phyloP scores from a whole-genome alignment of 2,888 invertebrate genomes.

The Melieria crassipennis region DNA sequence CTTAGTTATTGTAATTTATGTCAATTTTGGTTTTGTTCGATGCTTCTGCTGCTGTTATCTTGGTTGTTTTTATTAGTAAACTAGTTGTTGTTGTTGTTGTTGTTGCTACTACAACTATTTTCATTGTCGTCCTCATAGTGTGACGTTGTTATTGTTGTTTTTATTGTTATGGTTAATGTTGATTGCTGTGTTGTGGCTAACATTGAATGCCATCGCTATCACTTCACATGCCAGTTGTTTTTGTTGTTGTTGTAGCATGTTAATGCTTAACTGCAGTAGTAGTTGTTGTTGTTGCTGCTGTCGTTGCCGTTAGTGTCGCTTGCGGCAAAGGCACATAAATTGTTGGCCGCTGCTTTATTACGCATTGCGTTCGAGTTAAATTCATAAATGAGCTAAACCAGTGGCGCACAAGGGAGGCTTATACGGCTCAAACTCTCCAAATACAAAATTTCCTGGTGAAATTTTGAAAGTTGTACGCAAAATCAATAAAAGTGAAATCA shows the following conservation, averaged over 20 bases:
- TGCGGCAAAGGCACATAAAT: conserved; percentile 17
- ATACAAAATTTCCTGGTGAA: no score
- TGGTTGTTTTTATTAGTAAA: no score
- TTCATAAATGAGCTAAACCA: not conserved
- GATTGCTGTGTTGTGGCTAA: not conserved
- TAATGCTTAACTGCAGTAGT: not conserved
- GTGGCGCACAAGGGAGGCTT: not conserved
- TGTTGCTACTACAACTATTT: no score
- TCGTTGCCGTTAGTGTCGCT: conserved; percentile 13
- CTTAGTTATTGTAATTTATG: no score
- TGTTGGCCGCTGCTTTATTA: not conserved
- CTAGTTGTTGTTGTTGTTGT: no score
- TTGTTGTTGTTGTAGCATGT: not conserved
- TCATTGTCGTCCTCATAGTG: no score
- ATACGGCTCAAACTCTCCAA: no score
- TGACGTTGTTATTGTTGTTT: not conserved
- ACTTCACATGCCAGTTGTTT: not conserved
- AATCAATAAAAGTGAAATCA: no score
- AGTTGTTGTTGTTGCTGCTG: not conserved
- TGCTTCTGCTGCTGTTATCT: no score
- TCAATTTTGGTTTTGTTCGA: no score
- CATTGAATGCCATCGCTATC: no score
- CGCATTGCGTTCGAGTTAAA: conserved; percentile 7
- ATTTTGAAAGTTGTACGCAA: no score
- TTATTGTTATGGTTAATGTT: not conserved